phyloP scores from a whole-genome alignment of 2,113 vertebrate genomes.

The Clupea harengus region DNA sequence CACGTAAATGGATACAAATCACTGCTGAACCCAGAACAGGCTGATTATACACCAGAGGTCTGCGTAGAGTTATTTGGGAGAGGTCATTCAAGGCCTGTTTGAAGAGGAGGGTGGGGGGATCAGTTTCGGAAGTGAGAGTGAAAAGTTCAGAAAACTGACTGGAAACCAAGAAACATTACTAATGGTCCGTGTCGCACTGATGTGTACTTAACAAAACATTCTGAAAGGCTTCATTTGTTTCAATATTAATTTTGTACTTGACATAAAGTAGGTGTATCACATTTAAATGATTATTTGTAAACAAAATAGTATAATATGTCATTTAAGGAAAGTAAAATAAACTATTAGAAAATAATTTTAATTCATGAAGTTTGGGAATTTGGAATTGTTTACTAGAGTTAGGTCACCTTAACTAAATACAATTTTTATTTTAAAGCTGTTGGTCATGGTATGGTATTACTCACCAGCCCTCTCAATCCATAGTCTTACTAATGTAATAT shows the following conservation, averaged over 20 bases:
- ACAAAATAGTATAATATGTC: background rate
- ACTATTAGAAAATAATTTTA: background rate
- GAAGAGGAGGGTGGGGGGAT: background rate
- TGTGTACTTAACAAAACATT: background rate
- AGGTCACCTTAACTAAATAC: background rate
- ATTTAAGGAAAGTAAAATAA: background rate
- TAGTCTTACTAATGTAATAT: background rate
- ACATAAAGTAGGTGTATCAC: background rate
- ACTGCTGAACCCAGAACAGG: background rate
- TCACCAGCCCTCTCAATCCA: background rate
- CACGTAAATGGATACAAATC: conserved; percentile 14
- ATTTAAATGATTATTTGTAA: background rate
- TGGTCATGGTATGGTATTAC: no score
- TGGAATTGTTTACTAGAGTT: background rate
- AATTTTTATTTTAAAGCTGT: background rate
- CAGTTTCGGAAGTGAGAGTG: background rate
- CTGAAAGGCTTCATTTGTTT: background rate
- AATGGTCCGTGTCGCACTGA: background rate
- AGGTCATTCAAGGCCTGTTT: background rate
- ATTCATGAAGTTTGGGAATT: background rate
- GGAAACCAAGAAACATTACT: background rate
- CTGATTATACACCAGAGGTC: conserved; percentile 15
- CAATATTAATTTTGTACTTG: background rate
- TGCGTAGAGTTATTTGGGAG: background rate
- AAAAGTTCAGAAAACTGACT: background rate